Percentiles rank a stretch among this genome's conserved stretches.
Evolutionary conservation across 2,113 vertebrate species (phyloP).

Genomic region (Grammomys dolichurus): DNA sequence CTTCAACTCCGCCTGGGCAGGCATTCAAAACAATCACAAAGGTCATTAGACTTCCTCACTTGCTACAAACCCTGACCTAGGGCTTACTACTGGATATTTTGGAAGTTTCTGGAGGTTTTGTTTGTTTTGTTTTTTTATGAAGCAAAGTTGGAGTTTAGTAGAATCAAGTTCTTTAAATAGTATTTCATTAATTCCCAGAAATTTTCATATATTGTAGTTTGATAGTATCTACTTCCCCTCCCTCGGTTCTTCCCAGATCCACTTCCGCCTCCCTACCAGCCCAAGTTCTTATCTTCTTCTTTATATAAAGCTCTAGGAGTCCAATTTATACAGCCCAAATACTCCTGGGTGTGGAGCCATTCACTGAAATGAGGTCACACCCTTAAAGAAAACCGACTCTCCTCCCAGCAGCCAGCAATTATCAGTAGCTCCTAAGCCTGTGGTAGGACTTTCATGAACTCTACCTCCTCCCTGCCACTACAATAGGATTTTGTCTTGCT

Average conservation of each 20-base stretch:
- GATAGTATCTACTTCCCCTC: neutral
- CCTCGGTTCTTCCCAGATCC: neutral
- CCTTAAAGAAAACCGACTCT: neutral
- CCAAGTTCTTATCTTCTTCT: neutral
- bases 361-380: neutral
- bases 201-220: neutral
- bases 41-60: slow-evolving; percentile 10
- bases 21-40: slow-evolving; percentile 40
- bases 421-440: neutral
- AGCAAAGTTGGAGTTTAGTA: neutral
- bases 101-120: neutral
- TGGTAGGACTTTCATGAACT: neutral
- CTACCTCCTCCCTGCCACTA: neutral
- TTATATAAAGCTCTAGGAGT: neutral
- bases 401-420: neutral
- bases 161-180: neutral
- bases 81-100: neutral
- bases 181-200: neutral
- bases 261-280: neutral
- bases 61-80: neutral
- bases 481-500: neutral
- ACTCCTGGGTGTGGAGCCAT: neutral
- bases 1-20: slow-evolving; percentile 43
- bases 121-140: neutral
- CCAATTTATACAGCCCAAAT: neutral